phyloP scores from a whole-genome alignment of 2,797 vertebrate genomes.

The Pelochelys cantorii region DNA sequence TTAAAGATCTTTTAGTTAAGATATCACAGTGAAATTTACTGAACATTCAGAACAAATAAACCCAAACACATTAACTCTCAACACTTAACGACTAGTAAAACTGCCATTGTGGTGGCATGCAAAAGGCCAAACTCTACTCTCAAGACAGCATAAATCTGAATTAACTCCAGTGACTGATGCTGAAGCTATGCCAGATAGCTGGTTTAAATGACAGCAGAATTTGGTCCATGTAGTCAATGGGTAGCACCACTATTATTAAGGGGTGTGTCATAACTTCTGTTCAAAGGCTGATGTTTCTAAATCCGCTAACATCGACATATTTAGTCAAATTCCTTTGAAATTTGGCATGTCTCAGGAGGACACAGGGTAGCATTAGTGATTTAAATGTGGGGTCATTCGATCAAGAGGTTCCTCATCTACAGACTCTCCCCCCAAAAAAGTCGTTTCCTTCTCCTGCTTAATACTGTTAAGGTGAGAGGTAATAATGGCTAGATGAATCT shows the following conservation, averaged over 20 bases:
- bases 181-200: not conserved
- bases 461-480: too few relatives aligned
- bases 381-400: too few relatives aligned
- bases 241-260: not conserved
- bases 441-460: too few relatives aligned
- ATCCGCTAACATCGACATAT: not conserved
- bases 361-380: too few relatives aligned
- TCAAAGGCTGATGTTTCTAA: not conserved
- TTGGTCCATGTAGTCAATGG: not conserved
- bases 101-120: not conserved
- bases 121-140: not conserved
- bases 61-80: constrained; percentile 3
- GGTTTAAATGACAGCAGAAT: not conserved
- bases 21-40: not conserved
- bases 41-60: constrained; percentile 40
- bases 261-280: not conserved
- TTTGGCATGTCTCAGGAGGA: too few relatives aligned
- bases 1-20: not conserved
- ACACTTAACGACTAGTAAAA: constrained; percentile 11
- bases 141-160: not conserved
- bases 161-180: not conserved
- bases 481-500: too few relatives aligned
- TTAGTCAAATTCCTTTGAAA: too few relatives aligned
- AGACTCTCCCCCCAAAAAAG: too few relatives aligned
- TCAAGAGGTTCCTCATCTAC: too few relatives aligned